A percentile compares a stretch with the other conserved stretches of the same genome.
Conservation (phyloP, 2,797 vertebrate genomes). For the Glossophaga mutica region DNA sequence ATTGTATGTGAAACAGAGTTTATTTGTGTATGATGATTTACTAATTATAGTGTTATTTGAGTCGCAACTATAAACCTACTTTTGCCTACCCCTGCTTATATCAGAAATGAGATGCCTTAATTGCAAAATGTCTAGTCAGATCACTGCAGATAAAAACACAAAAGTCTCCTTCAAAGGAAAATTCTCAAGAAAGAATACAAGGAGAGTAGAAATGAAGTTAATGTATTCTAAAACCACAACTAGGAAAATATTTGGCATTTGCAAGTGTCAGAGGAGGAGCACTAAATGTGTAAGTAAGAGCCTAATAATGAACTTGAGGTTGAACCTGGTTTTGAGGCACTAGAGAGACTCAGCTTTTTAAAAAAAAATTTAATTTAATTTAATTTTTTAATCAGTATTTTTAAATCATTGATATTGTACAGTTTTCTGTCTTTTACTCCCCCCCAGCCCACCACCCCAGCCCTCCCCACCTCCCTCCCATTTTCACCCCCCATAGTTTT, state of each 20-base stretch:
- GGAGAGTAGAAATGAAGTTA: background rate
- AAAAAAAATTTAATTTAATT: too few species aligned
- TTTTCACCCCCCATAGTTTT: too few species aligned
- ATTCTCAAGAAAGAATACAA: background rate
- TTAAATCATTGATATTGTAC: too few species aligned
- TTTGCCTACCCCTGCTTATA: background rate
- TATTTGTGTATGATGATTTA: background rate
- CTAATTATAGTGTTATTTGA: background rate
- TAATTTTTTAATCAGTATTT: too few species aligned
- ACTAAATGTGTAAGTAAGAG: background rate
- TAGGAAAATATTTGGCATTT: constrained; percentile 41
- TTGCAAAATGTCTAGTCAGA: background rate
- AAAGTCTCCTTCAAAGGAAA: background rate
- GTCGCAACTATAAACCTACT: background rate
- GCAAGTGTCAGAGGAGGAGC: background rate
- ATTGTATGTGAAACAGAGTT: background rate
- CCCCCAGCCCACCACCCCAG: too few species aligned
- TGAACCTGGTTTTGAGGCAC: background rate
- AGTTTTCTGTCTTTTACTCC: too few species aligned
- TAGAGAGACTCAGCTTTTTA: background rate
- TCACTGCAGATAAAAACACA: background rate
- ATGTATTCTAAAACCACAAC: constrained; percentile 26
- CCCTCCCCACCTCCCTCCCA: too few species aligned
- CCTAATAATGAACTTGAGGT: constrained; percentile 12
- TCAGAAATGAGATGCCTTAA: constrained; percentile 39